phyloP scores from a whole-genome alignment of 2,797 vertebrate species.

The Micropoecilia bifurca region DNA sequence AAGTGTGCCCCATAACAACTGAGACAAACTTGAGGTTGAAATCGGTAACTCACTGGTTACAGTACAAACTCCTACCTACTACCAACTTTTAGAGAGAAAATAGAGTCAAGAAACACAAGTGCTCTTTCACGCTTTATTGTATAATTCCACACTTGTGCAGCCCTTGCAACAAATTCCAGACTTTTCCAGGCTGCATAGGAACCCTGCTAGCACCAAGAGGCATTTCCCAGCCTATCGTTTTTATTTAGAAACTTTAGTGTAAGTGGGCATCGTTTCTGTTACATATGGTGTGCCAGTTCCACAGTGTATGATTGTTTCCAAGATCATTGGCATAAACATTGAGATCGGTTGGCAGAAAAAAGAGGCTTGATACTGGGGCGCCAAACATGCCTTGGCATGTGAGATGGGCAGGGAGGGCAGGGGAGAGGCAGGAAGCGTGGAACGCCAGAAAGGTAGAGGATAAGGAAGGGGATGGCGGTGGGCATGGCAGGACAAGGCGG shows the following conservation, averaged over 20 bases:
- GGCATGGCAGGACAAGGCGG: conserved; percentile 70
- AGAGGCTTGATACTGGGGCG: conserved; percentile 64
- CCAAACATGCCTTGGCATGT: conserved; percentile 75
- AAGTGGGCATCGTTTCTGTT: conserved; percentile 63
- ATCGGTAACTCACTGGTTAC: no score
- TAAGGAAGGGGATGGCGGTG: conserved; percentile 50
- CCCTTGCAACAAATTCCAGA: not conserved
- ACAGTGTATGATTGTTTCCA: conserved; percentile 61
- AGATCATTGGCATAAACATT: conserved; percentile 66
- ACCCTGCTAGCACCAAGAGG: conserved; percentile 47
- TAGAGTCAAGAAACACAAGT: not conserved
- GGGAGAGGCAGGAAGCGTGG: conserved; percentile 55
- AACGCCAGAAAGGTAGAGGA: conserved; percentile 56
- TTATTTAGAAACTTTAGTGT: conserved; percentile 70
- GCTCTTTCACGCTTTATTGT: not conserved
- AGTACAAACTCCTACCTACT: no score
- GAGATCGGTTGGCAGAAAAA: conserved; percentile 68
- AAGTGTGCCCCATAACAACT: no score
- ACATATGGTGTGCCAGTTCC: conserved; percentile 61
- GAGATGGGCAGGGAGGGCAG: conserved; percentile 49
- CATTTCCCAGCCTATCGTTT: conserved; percentile 56
- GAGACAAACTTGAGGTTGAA: no score
- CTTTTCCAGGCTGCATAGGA: not conserved
- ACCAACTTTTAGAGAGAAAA: not conserved
- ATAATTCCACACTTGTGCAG: not conserved